Evolutionary conservation across 2,797 vertebrate genomes (phyloP), one percentile per base, ranked within the genome.

Genomic region (Clarias pachynema): DNA sequence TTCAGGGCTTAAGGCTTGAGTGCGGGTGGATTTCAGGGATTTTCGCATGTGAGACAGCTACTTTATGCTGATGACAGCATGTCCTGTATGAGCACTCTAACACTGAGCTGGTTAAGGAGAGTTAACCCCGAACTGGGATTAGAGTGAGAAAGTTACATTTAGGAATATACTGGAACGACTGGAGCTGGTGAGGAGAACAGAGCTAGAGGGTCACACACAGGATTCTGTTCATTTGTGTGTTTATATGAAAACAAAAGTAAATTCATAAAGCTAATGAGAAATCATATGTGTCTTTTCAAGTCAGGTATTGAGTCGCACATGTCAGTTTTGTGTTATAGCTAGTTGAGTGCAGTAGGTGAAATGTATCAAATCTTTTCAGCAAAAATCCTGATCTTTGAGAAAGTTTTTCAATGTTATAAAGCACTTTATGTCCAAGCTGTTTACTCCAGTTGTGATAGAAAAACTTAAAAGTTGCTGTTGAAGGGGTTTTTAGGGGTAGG

Each of bases 1-100:
- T 83, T 83, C 34, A 73, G 57, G 37, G n/a, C n/a, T 74, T 62
- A 83, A n/a, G 57, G 81, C 69, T 83, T 3, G 69, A 83, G 57
- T 80, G 40, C 26, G 10, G 57, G 24, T 83, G 69, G 81, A 60
- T 83, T 62, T 73, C 24, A 63, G 81, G 81, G 69, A 83, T 83
- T 83, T 63, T 44, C 57, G 18, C 56, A n/a, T n/a, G 57, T 49
- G n/a, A 82, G 29, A 72, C n/a, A 66, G 79, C 40, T 53, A 80
- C 79, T 80, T 80, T 49, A 80, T 80, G 9, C 40, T 66, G 79
- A 80, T 80, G 81, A 63, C 81, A 62, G 69, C n/a, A 0, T 72
- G 34, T 26, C 73, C 65, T 73, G 34, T 60, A 26, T 44, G 34
- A 73, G 31, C 31, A 1, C 49, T 59, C 56, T 74, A 44, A 62